Base-by-base conservation (phyloP, 1,140 invertebrate genomes). In the Octopus sinensis region DNA sequence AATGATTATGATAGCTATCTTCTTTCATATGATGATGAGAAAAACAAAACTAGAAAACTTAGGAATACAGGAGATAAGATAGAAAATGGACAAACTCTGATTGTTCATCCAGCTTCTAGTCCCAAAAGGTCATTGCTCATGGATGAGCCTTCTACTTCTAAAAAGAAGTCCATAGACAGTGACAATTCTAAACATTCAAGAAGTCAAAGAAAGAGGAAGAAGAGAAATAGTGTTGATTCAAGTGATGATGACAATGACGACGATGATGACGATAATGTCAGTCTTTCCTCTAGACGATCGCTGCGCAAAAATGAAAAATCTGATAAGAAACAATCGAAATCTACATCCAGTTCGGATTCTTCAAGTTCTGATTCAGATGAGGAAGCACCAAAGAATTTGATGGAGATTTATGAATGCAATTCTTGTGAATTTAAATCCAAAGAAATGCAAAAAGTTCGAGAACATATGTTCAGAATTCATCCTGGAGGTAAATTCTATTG, bases 381-480 rank as follows among this genome's bases (percentile, higher is more conserved):
- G 53, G 54, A 76, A 53, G 54, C 56, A 43, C 13, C 53, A n/a
- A 83, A 85, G 51, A 80, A 81, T 76, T 30, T 81, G 12, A 78
- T 54, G 7, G 76, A 71, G 51, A 83, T 85, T n/a, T 86, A 84
- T 81, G 85, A 86, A 80, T 89, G 88, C 82, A 87, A 83, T 79
- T 87, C 88, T 79, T 89, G 88, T 82, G 84, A 83, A 52, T 88
- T 85, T 73, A 86, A 80, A 81, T 81, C 85, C 51, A 84, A 84
- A 23, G 13, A 81, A 13, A 71, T 79, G 52, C 79, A 73, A 7
- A 79, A 78, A 23, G 79, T 87, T 12, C 84, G 81, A 62, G 76
- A 43, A 76, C 86, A 86, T 80, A 79, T 85, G 13, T 82, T 85
- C 30, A 76, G 83, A 53, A 86, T 83, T 53, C 88, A 88, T 80